phyloP scores from a whole-genome alignment of 2,113 vertebrate genomes.

The Orycteropus afer region DNA sequence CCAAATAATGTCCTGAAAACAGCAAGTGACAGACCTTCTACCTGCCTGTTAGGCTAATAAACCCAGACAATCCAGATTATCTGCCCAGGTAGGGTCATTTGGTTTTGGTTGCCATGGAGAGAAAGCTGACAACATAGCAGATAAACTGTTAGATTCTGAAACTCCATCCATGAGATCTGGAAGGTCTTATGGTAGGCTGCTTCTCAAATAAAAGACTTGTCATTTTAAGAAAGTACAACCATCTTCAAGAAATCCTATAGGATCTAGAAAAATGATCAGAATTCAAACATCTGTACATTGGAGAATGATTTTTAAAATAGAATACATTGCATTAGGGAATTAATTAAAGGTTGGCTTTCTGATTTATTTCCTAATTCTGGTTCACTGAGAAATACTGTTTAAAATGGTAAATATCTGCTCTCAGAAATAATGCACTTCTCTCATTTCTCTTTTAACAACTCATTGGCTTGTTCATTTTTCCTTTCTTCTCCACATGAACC shows the following conservation, averaged over 20 bases:
- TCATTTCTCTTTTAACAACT: not conserved
- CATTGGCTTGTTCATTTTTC: not conserved
- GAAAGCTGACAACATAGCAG: not conserved
- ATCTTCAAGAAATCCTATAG: not conserved
- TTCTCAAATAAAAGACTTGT: not conserved
- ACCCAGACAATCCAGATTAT: constrained; percentile 15
- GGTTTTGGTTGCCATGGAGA: constrained; percentile 9
- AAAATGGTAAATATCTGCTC: not conserved
- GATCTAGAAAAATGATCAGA: not conserved
- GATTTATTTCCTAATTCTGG: constrained; percentile 13
- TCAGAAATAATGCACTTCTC: not conserved
- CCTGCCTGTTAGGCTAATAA: not conserved
- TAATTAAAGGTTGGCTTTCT: not conserved
- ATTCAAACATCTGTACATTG: not conserved
- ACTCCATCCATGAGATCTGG: not conserved
- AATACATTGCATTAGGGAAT: not conserved
- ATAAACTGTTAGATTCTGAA: not conserved
- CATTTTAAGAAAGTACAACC: not conserved
- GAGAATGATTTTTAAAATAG: not conserved
- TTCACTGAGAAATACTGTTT: constrained; percentile 13
- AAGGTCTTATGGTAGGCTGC: not conserved
- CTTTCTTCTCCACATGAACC: constrained; percentile 7
- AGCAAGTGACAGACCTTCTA: not conserved
- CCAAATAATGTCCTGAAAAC: not conserved
- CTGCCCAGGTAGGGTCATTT: not conserved